These are phyloP conservation scores for Cataglyphis altisquamis DNA, from an alignment of 2,888 invertebrate species.

Conservation along the genomic window DNA sequence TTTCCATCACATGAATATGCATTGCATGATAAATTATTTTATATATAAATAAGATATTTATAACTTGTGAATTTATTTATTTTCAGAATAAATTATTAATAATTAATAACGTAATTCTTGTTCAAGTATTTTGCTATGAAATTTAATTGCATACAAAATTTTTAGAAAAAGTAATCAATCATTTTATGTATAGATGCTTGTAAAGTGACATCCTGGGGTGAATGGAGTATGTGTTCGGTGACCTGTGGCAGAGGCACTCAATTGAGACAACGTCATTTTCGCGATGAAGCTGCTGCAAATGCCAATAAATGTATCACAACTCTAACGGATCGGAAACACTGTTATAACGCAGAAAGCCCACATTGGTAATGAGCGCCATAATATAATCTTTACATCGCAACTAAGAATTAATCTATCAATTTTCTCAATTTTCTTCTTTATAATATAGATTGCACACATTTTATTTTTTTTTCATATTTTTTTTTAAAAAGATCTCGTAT, in stretches of 20 bases:
- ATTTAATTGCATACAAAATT: not conserved
- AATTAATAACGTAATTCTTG: not conserved
- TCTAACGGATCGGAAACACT: slow-evolving; percentile 77
- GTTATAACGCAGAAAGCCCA: slow-evolving; percentile 72
- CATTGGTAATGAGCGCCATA: slow-evolving; percentile 77
- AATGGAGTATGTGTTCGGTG: slow-evolving; percentile 94
- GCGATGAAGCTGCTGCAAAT: slow-evolving; percentile 86
- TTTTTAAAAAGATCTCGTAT: not conserved
- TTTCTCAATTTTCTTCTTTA: not conserved
- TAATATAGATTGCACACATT: not conserved
- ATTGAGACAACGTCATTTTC: slow-evolving; percentile 92
- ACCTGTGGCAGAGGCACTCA: slow-evolving; percentile 95
- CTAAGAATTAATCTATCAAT: slow-evolving; percentile 7
- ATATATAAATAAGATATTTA: not conserved
- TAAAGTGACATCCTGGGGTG: slow-evolving; percentile 91
- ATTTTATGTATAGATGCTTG: slow-evolving; percentile 90
- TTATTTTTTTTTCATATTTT: not conserved
- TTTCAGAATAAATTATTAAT: not conserved
- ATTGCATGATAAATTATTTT: not conserved
- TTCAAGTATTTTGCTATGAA: not conserved
- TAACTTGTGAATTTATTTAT: not conserved
- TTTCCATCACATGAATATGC: not conserved
- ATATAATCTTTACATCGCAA: not conserved
- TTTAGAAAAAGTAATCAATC: not conserved
- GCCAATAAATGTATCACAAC: slow-evolving; percentile 88